Percentiles rank a stretch among this genome's conserved stretches.
Conservation (phyloP, 1,140 invertebrate species). For the Drosophila littoralis region DNA sequence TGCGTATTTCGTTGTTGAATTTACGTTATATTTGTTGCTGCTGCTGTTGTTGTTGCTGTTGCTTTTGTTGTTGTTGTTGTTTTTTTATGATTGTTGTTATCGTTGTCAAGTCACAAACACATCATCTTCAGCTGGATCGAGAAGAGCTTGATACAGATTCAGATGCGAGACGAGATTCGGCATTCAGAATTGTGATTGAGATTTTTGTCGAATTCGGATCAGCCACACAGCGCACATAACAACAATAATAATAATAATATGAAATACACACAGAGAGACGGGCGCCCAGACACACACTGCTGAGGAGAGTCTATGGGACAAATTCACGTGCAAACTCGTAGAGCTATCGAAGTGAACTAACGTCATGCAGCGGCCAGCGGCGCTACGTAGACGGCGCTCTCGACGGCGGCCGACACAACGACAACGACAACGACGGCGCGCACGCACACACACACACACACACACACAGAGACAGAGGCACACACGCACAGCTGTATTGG, state of each 20-base stretch:
- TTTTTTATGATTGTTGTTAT: conserved; percentile 1
- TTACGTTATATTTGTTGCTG: conserved; percentile 10
- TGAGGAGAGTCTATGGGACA: conserved; percentile 55
- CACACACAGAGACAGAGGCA: conserved; percentile 15
- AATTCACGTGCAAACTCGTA: conserved; percentile 84
- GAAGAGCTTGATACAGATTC: background rate
- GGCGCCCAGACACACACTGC: conserved; percentile 35
- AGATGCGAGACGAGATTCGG: conserved; percentile 7
- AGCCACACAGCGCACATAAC: conserved; percentile 23
- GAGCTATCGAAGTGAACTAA: conserved; percentile 85
- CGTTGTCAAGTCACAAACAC: conserved; percentile 18
- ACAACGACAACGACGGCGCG: conserved; percentile 38
- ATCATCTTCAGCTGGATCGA: background rate
- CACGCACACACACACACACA: background rate
- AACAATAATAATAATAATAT: conserved; percentile 33
- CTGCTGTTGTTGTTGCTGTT: conserved; percentile 1
- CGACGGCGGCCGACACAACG: conserved; percentile 46
- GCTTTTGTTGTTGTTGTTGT: background rate
- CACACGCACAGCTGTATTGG: background rate
- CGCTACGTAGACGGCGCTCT: conserved; percentile 80
- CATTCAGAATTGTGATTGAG: conserved; percentile 30
- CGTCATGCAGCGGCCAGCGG: conserved; percentile 80
- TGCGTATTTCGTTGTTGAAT: conserved; percentile 4
- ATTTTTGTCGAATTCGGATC: conserved; percentile 11
- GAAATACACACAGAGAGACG: conserved; percentile 49